Conservation (phyloP, 2,888 invertebrate species). For the Sminthurides aquaticus region DNA sequence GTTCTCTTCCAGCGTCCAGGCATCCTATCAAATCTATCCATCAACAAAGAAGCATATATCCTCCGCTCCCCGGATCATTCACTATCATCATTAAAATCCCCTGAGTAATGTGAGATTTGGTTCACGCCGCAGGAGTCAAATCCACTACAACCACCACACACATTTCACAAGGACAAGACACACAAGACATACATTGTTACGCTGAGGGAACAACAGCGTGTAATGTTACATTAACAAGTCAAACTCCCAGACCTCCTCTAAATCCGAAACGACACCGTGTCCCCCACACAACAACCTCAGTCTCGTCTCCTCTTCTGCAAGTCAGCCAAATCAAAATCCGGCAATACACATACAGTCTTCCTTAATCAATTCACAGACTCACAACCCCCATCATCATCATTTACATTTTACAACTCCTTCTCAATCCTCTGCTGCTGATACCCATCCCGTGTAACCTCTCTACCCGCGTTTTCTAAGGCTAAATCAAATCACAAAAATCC, state of each 20-base stretch:
- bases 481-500: no score
- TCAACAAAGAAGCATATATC: no score
- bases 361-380: not conserved
- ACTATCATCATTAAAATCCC: constrained; percentile 8
- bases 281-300: not conserved
- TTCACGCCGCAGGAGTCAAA: constrained; percentile 30
- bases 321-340: no score
- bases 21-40: not conserved
- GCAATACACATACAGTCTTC: not conserved
- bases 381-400: not conserved
- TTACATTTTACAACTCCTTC: constrained; percentile 6
- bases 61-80: not conserved
- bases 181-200: not conserved
- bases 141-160: constrained; percentile 15
- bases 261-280: not conserved
- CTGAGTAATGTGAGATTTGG: constrained; percentile 20
- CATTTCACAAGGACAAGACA: constrained; percentile 5
- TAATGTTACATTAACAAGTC: not conserved
- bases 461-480: no score
- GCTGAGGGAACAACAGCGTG: no score
- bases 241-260: not conserved
- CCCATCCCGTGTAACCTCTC: no score
- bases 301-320: no score
- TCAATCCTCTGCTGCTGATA: no score
- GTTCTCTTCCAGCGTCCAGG: no score